Conservation (phyloP, 2,888 invertebrate genomes). For the Euplagia quadripunctaria region DNA sequence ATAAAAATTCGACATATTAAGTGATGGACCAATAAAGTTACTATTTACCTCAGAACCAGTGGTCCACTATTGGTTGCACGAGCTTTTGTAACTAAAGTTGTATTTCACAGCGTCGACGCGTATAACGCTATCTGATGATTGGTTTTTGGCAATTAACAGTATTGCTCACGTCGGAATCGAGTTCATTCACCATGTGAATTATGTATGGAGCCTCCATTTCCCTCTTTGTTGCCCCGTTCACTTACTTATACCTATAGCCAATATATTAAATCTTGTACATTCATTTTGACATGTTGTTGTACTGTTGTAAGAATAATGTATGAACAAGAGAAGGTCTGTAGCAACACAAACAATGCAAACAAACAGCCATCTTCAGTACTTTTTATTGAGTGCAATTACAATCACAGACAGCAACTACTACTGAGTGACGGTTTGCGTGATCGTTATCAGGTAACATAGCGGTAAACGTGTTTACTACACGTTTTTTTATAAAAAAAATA, state of each 20-base stretch:
- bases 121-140: conserved; percentile 86
- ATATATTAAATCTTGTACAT: conserved; percentile 44
- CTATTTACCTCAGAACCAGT: conserved; percentile 45
- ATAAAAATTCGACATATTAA: conserved; percentile 14
- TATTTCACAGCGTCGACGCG: conserved; percentile 83
- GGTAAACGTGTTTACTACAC: not conserved
- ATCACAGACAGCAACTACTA: conserved; percentile 25
- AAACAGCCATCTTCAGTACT: not conserved
- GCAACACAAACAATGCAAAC: not conserved
- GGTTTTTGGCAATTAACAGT: conserved; percentile 88
- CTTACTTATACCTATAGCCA: conserved; percentile 54
- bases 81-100: conserved; percentile 83
- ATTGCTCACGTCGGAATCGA: conserved; percentile 84
- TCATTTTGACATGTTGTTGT: conserved; percentile 16
- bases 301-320: not conserved
- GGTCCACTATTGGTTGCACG: conserved; percentile 51
- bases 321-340: not conserved
- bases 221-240: conserved; percentile 77
- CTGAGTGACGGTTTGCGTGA: conserved; percentile 35
- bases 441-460: conserved; percentile 25
- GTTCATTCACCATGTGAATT: conserved; percentile 87
- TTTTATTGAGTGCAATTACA: conserved; percentile 38
- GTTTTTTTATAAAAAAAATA: not conserved
- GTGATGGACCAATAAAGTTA: conserved; percentile 29
- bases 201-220: conserved; percentile 82